Evolutionary conservation across 2,113 vertebrate genomes (phyloP), one percentile per base, ranked within the genome.

Genomic region (Periophthalmus modestus): DNA sequence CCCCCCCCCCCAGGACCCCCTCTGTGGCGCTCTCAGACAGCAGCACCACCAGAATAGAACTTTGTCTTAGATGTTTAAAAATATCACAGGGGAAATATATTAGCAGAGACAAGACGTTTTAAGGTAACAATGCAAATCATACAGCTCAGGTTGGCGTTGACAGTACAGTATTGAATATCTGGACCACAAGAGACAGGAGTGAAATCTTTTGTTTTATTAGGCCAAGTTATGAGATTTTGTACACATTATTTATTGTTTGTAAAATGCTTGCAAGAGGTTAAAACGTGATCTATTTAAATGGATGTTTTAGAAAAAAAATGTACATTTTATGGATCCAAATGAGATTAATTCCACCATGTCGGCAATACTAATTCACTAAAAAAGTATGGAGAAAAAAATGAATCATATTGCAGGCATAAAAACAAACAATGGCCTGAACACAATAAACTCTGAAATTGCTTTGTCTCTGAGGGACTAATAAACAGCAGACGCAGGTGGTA

Each of bases 11-110:
- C 62, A 65, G 62, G 62, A 65, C 62, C 62, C 14, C 62, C 62
- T 65, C 62, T 65, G 62, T 39, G 62, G 34, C n/a, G 62, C 33
- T 65, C 14, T 19, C 33, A 39, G 62, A 65, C 33, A 18, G 18
- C 62, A 65, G 34, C 62, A 39, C 62, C 62, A 39, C 62, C 62
- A 65, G 62, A 65, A 65, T 65, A 65, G 34, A 65, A 65, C 62
- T n/a, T 43, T 65, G 62, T 65, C 62, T 65, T 65, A 36, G 62
- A 65, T 39, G 62, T 65, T 65, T 65, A 65, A 65, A 65, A 65
- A 65, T 65, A 65, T 65, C 62, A 65, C 34, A 65, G 62, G 62
- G 62, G 19, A 19, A 19, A n/a, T n/a, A 16, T 19, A 16, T 19
- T 34, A 43, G 62, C 7, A 7, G 62, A 65, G 34, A 65, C 62